Base-by-base conservation (phyloP, 2,888 invertebrate genomes). In the Xestia c-nigrum region DNA sequence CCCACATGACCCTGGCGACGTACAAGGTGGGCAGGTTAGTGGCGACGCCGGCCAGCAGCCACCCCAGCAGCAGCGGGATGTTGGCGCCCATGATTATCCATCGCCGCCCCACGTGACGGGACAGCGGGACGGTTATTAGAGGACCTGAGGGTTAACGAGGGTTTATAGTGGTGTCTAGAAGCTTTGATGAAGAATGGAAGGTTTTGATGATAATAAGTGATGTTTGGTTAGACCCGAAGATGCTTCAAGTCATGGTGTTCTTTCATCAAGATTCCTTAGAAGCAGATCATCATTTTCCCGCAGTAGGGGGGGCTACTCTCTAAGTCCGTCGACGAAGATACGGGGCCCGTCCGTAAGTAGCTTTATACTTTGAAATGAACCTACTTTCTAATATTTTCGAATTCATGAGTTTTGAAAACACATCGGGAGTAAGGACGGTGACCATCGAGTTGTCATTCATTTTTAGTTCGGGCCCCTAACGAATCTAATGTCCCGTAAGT, bases 1-100 rank as follows among this genome's bases (percentile, higher is more conserved):
- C 98, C 93, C 97, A 97, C 79, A 97, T 92, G 80, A 97, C 94
- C 87, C 97, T 96, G 50, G 97, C 98, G 21, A 93, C 97, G 94
- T 97, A 97, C 81, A 97, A 91, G 47, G 97, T 96, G 43, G 90
- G 91, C 59, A 97, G 91, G 76, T 94, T 88, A 10, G 93, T 93
- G 19, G 97, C 97, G 55, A 97, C 97, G 38, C 97, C 97, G 67
- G 98, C 97, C 64, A 98, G 93, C n/a, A 97, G 90, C 97, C 98
- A 99, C 16, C 98, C 98, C 40, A 98, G 88, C 0, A 98, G 94
- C 78, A 98, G 98, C 0, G 98, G 98, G 0, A 98, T 80, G 63
- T 97, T 97, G 78, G 98, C 97, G 19, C 97, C 94, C 50, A 98
- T 94, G 80, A 98, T 95, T 3, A 98, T 97, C 95, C 97, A 97